Evolutionary conservation across 2,797 vertebrate species (phyloP).

Genomic region (Schizopygopsis pylzovi): DNA sequence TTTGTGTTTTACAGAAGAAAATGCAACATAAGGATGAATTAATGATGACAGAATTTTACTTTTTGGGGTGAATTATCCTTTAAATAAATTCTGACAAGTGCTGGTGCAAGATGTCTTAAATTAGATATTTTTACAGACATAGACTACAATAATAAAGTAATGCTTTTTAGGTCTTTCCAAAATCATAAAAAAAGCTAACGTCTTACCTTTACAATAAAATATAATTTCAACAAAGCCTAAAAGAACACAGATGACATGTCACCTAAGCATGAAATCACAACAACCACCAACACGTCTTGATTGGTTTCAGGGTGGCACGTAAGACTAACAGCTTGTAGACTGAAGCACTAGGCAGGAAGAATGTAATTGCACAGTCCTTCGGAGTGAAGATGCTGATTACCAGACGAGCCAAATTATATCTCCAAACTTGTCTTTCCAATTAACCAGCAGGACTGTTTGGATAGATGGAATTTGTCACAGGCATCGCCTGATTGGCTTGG

Average conservation of each 20-base stretch:
- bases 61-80: background rate
- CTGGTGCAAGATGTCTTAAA: background rate
- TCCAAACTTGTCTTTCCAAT: constrained; percentile 60
- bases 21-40: background rate
- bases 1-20: background rate
- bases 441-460: constrained; percentile 59
- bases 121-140: background rate
- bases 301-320: background rate
- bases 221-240: constrained; percentile 5
- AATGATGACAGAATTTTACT: background rate
- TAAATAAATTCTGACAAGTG: background rate
- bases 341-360: constrained; percentile 28
- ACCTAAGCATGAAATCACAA: background rate
- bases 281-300: background rate
- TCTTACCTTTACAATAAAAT: background rate
- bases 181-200: background rate
- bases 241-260: background rate
- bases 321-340: background rate
- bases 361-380: constrained; percentile 33
- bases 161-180: background rate
- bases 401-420: constrained; percentile 61
- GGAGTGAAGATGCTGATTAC: constrained; percentile 30
- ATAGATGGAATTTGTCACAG: constrained; percentile 58
- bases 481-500: constrained; percentile 56
- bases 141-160: no score